Conservation (phyloP, 1,140 invertebrate genomes). For the Cydia fagiglandana region DNA sequence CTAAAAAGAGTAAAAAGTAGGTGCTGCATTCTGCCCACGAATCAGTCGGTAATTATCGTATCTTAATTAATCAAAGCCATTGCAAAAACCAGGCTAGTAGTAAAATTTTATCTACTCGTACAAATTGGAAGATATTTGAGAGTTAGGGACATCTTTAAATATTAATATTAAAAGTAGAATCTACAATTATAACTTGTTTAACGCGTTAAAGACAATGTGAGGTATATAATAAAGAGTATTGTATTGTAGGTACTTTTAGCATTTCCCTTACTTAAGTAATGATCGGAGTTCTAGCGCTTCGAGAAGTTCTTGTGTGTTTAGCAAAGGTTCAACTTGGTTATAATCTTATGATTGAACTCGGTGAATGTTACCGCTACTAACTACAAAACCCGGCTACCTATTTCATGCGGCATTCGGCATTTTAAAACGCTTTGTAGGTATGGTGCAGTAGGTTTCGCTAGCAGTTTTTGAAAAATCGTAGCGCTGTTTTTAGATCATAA, state of each 20-base stretch:
- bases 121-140: not conserved
- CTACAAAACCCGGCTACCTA: no score
- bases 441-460: no score
- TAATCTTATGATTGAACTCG: no score
- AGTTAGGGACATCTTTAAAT: not conserved
- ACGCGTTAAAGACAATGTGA: no score
- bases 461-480: no score
- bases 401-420: no score
- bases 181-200: constrained; percentile 22
- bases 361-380: no score
- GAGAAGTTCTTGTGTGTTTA: no score
- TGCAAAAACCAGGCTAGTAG: not conserved
- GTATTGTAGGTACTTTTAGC: constrained; percentile 23
- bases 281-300: not conserved
- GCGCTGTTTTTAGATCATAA: no score
- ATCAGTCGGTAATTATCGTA: not conserved
- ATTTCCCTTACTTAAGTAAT: constrained; percentile 26
- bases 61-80: not conserved
- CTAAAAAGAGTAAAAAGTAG: not conserved
- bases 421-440: no score
- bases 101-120: not conserved
- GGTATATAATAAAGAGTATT: no score
- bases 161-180: not conserved
- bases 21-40: not conserved
- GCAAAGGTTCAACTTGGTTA: constrained; percentile 33